A percentile compares a stretch with the other conserved stretches of the same genome.
These are phyloP conservation scores for Propithecus coquereli DNA, from an alignment of 2,113 vertebrate species.

Conservation along the genomic window DNA sequence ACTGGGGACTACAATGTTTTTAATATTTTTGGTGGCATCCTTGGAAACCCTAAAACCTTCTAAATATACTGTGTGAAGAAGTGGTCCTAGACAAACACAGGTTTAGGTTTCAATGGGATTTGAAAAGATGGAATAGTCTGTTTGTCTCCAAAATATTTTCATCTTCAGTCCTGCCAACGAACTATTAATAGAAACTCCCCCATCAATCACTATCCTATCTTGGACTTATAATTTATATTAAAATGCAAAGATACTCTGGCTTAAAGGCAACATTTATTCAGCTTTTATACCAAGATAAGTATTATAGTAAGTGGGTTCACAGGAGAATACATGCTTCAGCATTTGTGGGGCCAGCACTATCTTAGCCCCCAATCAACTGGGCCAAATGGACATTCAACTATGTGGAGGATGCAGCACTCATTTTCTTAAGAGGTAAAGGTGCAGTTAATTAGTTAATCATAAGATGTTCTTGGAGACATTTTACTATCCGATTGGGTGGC, in stretches of 20 bases:
- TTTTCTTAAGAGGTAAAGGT: not conserved
- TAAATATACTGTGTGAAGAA: not conserved
- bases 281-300: not conserved
- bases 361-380: not conserved
- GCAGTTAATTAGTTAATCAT: constrained; percentile 9
- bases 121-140: not conserved
- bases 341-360: not conserved
- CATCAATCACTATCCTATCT: not conserved
- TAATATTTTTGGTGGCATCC: not conserved
- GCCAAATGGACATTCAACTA: not conserved
- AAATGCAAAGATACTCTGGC: not conserved
- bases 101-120: not conserved
- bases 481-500: not conserved
- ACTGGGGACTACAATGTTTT: not conserved
- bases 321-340: not conserved
- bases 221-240: not conserved
- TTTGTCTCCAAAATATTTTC: not conserved
- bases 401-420: not conserved
- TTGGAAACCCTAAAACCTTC: not conserved
- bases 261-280: not conserved
- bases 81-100: not conserved
- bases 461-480: not conserved
- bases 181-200: not conserved
- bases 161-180: not conserved
- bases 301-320: not conserved